Evolutionary conservation across 2,888 invertebrate species (phyloP).

Genomic region (Trachelus stipa): DNA sequence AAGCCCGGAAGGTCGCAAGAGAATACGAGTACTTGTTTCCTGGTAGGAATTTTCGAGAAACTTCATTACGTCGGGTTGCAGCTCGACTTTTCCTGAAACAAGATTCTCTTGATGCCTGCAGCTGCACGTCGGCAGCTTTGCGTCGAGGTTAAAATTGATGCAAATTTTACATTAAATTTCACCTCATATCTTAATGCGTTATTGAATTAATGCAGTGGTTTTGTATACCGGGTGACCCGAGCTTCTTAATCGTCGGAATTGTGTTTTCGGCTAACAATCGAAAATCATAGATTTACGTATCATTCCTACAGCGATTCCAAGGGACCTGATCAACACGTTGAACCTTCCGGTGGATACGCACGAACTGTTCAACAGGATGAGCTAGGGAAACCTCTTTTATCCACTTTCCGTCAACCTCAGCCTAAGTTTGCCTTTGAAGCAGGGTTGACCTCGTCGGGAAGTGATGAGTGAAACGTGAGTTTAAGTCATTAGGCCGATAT

Average conservation of each 20-base stretch:
- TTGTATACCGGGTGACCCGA: background rate
- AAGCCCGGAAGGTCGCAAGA: background rate
- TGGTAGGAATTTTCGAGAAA: background rate
- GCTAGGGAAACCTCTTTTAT: background rate
- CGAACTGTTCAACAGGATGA: background rate
- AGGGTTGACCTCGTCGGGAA: background rate
- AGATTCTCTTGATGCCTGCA: too few relatives aligned
- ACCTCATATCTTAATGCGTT: background rate
- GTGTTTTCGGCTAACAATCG: too few relatives aligned
- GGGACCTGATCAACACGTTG: background rate
- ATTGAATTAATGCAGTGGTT: background rate
- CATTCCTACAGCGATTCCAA: background rate
- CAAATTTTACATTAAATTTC: too few relatives aligned
- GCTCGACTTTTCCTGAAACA: too few relatives aligned
- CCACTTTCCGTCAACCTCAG: background rate
- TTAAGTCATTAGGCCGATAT: background rate
- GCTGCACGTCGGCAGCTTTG: too few relatives aligned
- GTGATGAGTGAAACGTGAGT: background rate
- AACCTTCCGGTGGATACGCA: background rate
- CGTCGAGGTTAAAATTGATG: too few relatives aligned
- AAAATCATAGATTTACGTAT: too few relatives aligned
- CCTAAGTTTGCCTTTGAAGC: background rate
- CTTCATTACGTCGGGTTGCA: background rate
- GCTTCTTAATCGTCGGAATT: background rate
- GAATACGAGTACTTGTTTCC: background rate